Evolutionary conservation across 2,797 vertebrate species (phyloP).

Genomic region (Hafferia zeledoni): DNA sequence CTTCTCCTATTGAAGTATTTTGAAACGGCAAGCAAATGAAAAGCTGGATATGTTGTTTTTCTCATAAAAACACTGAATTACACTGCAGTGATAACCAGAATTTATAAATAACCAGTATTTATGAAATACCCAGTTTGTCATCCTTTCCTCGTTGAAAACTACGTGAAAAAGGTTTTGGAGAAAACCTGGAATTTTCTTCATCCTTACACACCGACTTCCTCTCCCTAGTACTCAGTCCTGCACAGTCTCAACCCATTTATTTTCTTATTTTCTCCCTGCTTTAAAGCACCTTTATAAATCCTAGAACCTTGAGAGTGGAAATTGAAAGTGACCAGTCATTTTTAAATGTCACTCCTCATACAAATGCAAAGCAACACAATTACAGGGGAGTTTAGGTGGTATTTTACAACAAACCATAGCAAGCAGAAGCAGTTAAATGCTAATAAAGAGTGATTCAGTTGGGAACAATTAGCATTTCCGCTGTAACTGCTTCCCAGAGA

Average conservation of each 20-base stretch:
- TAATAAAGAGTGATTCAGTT: background rate
- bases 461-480: slow-evolving; percentile 47
- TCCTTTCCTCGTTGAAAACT: background rate
- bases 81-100: background rate
- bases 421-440: background rate
- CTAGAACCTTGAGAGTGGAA: background rate
- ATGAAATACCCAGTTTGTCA: background rate
- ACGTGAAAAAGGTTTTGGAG: background rate
- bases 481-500: slow-evolving; percentile 38
- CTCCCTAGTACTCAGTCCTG: background rate
- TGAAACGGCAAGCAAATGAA: background rate
- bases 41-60: background rate
- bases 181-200: background rate
- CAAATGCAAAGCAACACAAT: background rate
- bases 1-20: background rate
- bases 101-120: no score
- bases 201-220: background rate
- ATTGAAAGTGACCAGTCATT: background rate
- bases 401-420: background rate
- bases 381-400: background rate
- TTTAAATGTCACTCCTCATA: background rate
- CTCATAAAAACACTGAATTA: background rate
- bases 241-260: background rate
- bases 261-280: background rate
- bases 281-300: background rate